phyloP scores from a whole-genome alignment of 2,888 invertebrate genomes.

The Drosophila paracracens region DNA sequence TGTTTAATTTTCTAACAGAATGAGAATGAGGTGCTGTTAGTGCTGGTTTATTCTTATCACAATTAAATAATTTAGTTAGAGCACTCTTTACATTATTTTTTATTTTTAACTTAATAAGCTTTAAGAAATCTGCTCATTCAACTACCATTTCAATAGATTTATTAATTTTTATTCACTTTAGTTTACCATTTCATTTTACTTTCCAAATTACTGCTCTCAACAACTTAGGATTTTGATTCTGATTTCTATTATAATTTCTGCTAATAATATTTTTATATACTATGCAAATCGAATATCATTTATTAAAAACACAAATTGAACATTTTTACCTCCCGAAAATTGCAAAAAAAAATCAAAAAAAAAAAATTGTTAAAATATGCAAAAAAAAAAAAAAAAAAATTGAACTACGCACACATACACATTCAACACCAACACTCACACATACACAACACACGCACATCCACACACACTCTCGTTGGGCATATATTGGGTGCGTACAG shows the following conservation, averaged over 20 bases:
- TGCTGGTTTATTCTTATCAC: slow-evolving; percentile 10
- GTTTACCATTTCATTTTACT: slow-evolving; percentile 28
- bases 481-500: slow-evolving; percentile 83
- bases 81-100: background rate
- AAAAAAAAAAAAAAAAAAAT: slow-evolving; percentile 21
- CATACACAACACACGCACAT: slow-evolving; percentile 26
- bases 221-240: slow-evolving; percentile 11
- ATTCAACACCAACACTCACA: slow-evolving; percentile 29
- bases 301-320: slow-evolving; percentile 69
- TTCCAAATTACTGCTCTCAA: slow-evolving; percentile 22
- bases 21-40: slow-evolving; percentile 47
- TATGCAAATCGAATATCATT: slow-evolving; percentile 61
- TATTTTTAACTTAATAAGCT: slow-evolving; percentile 5
- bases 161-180: slow-evolving; percentile 19
- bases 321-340: slow-evolving; percentile 66
- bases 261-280: slow-evolving; percentile 49
- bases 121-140: slow-evolving; percentile 37
- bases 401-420: slow-evolving; percentile 47
- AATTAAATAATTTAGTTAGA: slow-evolving; percentile 8
- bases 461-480: slow-evolving; percentile 38
- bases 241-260: slow-evolving; percentile 31
- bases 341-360: slow-evolving; percentile 40
- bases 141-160: slow-evolving; percentile 27
- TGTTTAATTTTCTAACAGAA: slow-evolving; percentile 23
- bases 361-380: slow-evolving; percentile 1